Base-by-base conservation (phyloP, 2,888 invertebrate species). In the Nemoura dubitans region DNA sequence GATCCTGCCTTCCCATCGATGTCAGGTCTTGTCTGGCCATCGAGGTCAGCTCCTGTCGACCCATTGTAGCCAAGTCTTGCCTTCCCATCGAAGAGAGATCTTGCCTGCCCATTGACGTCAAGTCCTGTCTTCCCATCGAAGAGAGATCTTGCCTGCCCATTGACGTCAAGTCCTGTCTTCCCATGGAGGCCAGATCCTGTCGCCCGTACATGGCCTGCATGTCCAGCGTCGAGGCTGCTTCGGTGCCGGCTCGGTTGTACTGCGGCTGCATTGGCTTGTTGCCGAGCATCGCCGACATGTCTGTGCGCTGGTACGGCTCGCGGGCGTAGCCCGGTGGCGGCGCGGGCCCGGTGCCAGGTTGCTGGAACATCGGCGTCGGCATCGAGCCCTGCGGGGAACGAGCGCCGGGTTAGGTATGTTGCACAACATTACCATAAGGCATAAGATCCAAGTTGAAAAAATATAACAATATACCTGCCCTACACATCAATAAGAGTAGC, bases 281-380 rank as follows among this genome's bases (percentile, higher is more conserved):
- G 59, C 59, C 59, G 59, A 59, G 59, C 59, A 59, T 59, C 10
- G 59, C 10, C 6, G 59, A 59, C 59, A 59, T 59, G 59, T 59
- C 59, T 1, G 59, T 1, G 6, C 59, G 59, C 21, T 59, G 59
- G 59, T 59, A 59, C 2, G 16, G 16, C 16, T 59, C 59, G 59
- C 59, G 59, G 59, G 6, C 59, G 59, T 59, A 59, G 16, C 59
- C 59, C 21, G 59, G 1, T 10, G 16, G 16, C 21, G 21, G 59
- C 16, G 6, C 59, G 3, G 16, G 76, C 28, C 28, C 30, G 14
- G 86, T 27, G 16, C 83, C 80, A 26, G 87, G 26, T 30, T 88
- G 88, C 43, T 87, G 84, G 29, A 86, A 88, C 86, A 88, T 85
- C 16, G 86, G 43, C 3, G 88, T 83, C 16, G 88, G 85, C 42